These are phyloP conservation scores for Zalophus californianus DNA, from an alignment of 2,797 vertebrate species.

Conservation along the genomic window DNA sequence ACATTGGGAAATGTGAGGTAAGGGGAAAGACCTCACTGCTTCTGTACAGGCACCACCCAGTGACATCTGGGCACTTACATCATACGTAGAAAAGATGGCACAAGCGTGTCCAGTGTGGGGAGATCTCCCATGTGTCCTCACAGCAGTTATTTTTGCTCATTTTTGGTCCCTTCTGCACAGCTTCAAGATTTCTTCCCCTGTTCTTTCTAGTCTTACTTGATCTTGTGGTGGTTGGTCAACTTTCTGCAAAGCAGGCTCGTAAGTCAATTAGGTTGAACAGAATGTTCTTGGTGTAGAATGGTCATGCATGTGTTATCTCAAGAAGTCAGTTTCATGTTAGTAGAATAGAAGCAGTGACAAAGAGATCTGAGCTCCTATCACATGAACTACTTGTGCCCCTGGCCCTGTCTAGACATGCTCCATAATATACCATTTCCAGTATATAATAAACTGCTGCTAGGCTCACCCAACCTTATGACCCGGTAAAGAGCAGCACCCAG, in stretches of 20 bases:
- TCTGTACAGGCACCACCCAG: neutral
- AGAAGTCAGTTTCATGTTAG: neutral
- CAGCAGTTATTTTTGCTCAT: neutral
- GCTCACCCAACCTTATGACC: neutral
- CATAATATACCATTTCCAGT: neutral
- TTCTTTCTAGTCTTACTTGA: neutral
- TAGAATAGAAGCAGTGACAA: neutral
- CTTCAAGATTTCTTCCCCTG: neutral
- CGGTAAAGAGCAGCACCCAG: neutral
- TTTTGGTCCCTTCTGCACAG: neutral
- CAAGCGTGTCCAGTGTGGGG: rapidly evolving
- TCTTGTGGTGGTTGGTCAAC: neutral
- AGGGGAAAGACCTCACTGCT: neutral
- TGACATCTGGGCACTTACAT: neutral
- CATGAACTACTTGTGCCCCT: neutral
- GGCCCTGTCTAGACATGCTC: neutral
- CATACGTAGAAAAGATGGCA: neutral
- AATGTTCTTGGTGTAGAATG: neutral
- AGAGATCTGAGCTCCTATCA: neutral
- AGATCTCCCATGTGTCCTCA: neutral
- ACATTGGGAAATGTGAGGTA: neutral
- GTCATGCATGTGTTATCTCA: neutral
- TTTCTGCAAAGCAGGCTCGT: neutral
- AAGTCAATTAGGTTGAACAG: neutral
- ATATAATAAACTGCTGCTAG: neutral